A percentile compares a stretch with the other conserved stretches of the same genome.
phyloP scores from a whole-genome alignment of 2,888 invertebrate genomes.

The Dryomyza anilis region DNA sequence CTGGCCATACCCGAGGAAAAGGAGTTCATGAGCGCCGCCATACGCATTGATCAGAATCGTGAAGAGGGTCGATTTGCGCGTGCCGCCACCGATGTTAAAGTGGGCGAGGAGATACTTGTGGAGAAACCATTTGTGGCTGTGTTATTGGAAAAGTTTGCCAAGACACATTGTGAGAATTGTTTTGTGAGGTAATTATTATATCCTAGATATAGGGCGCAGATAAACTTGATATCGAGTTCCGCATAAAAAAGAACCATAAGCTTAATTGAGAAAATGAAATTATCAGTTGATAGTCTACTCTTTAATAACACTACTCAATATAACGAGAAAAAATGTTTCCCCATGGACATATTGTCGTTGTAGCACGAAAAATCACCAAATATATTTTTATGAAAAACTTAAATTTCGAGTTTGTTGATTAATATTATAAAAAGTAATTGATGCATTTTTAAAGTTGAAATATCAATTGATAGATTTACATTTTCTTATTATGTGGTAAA shows the following conservation, averaged over 20 bases:
- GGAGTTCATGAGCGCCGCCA: slow-evolving; percentile 65
- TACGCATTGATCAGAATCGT: slow-evolving; percentile 69
- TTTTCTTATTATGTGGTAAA: too few species aligned
- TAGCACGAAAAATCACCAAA: too few species aligned
- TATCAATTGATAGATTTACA: too few species aligned
- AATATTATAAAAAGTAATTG: too few species aligned
- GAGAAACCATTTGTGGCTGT: slow-evolving; percentile 77
- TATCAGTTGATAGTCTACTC: neutral
- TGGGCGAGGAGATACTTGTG: slow-evolving; percentile 74
- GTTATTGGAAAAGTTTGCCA: slow-evolving; percentile 70
- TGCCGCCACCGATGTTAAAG: slow-evolving; percentile 71
- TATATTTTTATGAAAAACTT: too few species aligned
- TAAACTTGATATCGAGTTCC: neutral
- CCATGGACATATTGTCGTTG: too few species aligned
- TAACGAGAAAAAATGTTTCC: too few species aligned
- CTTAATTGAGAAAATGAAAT: neutral
- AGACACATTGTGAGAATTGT: slow-evolving; percentile 76
- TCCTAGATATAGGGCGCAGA: neutral
- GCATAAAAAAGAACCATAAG: neutral
- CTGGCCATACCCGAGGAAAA: slow-evolving; percentile 46
- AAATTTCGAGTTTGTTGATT: too few species aligned
- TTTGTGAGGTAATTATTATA: slow-evolving; percentile 65
- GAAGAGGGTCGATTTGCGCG: slow-evolving; percentile 75
- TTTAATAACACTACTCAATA: too few species aligned
- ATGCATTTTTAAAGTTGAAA: too few species aligned